These are phyloP conservation scores for Gastracanthus pulcherrimus DNA, from an alignment of 2,888 invertebrate genomes.

Conservation along the genomic window DNA sequence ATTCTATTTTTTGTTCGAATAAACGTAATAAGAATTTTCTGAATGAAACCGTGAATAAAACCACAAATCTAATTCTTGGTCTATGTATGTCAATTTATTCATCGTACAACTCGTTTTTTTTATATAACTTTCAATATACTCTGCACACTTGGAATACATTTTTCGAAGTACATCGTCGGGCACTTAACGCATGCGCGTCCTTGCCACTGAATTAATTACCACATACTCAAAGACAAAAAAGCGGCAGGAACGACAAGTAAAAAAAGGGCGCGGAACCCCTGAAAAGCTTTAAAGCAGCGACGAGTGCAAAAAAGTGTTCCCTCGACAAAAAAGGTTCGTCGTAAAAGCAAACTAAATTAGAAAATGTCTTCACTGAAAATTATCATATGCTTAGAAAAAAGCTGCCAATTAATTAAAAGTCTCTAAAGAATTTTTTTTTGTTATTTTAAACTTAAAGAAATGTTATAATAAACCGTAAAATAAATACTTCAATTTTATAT, in stretches of 20 bases:
- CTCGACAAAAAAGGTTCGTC: no score
- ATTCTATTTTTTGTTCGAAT: no score
- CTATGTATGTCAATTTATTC: background rate
- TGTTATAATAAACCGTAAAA: no score
- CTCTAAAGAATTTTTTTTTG: background rate
- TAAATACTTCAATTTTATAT: no score
- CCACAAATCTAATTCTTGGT: background rate
- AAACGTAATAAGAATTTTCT: no score
- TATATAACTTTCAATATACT: background rate
- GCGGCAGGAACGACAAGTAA: background rate
- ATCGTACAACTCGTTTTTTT: background rate
- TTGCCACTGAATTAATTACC: conserved; percentile 6
- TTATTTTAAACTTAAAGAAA: background rate
- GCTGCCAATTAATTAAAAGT: background rate
- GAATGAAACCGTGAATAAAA: no score
- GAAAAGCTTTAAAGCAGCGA: background rate
- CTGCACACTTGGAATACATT: background rate
- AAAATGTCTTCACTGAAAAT: background rate
- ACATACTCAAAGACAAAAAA: background rate
- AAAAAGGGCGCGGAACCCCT: background rate
- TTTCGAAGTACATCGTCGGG: background rate
- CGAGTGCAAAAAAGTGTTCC: background rate
- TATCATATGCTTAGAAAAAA: background rate
- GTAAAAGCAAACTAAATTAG: conserved; percentile 9
- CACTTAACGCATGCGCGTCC: conserved; percentile 6